Percentiles rank a stretch among this genome's conserved stretches.
phyloP scores from a whole-genome alignment of 2,888 invertebrate species.

The Spodoptera littoralis region DNA sequence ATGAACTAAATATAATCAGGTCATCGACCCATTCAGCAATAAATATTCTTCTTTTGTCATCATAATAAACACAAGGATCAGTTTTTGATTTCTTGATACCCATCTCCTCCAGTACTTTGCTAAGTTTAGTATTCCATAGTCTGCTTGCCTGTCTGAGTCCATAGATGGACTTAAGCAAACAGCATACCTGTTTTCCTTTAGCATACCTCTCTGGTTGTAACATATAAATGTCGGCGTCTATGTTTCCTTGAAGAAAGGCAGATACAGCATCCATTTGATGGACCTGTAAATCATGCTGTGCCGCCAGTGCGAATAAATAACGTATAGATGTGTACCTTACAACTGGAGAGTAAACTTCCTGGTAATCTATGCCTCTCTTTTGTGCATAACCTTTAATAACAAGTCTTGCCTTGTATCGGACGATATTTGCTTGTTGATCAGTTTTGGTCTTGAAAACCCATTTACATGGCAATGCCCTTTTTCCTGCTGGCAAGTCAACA shows the following conservation, averaged over 20 bases:
- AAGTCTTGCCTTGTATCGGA: too few relatives aligned
- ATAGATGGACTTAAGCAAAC: constrained; percentile 44
- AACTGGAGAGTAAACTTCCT: too few relatives aligned
- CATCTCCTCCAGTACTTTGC: neutral
- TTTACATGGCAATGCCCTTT: too few relatives aligned
- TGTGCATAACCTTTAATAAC: too few relatives aligned
- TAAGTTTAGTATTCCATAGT: neutral
- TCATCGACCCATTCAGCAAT: constrained; percentile 45
- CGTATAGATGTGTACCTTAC: too few relatives aligned
- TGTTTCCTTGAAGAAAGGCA: constrained; percentile 54
- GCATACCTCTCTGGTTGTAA: constrained; percentile 40
- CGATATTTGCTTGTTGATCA: too few relatives aligned
- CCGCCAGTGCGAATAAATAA: too few relatives aligned
- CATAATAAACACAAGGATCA: constrained; percentile 6
- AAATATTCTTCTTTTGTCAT: constrained; percentile 2
- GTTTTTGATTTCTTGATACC: neutral
- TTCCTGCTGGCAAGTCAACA: too few relatives aligned
- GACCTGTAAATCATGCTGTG: constrained; percentile 3
- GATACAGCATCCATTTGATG: constrained; percentile 25
- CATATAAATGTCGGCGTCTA: constrained; percentile 55
- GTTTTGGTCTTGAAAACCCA: too few relatives aligned
- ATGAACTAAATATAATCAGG: constrained; percentile 23
- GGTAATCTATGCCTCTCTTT: too few relatives aligned
- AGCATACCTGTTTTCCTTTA: constrained; percentile 38
- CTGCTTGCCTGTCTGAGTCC: constrained; percentile 9